These are phyloP conservation scores for Hirtodrosophila histrioides DNA, from an alignment of 2,888 invertebrate genomes.

Conservation along the genomic window DNA sequence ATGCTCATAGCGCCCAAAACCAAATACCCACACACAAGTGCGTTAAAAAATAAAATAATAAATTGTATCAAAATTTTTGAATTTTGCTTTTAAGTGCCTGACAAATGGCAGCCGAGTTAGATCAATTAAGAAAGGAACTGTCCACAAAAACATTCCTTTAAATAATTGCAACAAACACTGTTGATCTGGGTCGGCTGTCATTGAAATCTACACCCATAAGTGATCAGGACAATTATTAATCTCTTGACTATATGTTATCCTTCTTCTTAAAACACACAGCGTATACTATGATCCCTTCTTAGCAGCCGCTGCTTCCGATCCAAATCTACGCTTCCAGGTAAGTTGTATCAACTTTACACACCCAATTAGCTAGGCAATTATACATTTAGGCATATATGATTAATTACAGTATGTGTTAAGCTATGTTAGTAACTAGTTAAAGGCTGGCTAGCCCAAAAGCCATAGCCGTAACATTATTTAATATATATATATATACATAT, in stretches of 20 bases:
- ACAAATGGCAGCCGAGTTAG: conserved; percentile 23
- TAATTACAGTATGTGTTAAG: conserved; percentile 30
- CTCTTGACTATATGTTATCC: conserved; percentile 28
- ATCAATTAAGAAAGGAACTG: background rate
- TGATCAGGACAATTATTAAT: conserved; percentile 50
- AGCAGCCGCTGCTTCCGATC: conserved; percentile 93
- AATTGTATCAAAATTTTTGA: conserved; percentile 69
- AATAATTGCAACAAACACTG: too few relatives aligned
- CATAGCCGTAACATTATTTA: conserved; percentile 27
- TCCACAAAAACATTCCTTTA: background rate
- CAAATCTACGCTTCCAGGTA: conserved; percentile 96
- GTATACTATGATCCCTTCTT: conserved; percentile 98
- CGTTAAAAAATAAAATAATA: conserved; percentile 61
- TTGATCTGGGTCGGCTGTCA: conserved; percentile 31
- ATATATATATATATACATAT: conserved; percentile 69
- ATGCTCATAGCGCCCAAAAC: conserved; percentile 42
- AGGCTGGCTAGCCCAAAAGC: conserved; percentile 45
- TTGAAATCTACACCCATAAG: background rate
- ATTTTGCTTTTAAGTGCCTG: conserved; percentile 83
- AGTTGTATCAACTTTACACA: conserved; percentile 74
- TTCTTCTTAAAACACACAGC: conserved; percentile 85
- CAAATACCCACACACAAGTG: conserved; percentile 64
- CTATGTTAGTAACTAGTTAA: conserved; percentile 30
- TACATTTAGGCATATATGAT: background rate
- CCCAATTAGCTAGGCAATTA: conserved; percentile 11